Evolutionary conservation across 1,140 invertebrate genomes (phyloP), one percentile per base, ranked within the genome.

Genomic region (Tetragonula clypearis): DNA sequence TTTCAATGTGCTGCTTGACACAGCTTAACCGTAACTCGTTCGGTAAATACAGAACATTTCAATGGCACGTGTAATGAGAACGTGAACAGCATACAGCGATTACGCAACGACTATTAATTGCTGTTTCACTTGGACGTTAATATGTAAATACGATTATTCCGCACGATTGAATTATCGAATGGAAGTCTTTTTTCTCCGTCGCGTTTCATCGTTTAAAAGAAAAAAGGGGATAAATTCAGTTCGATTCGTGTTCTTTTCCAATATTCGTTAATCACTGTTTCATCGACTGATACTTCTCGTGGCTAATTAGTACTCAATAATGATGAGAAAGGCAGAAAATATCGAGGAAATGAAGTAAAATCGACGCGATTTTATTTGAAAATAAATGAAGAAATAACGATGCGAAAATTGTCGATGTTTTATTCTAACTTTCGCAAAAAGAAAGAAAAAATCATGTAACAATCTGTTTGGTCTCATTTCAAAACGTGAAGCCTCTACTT

Each of bases 11-110:
- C 30, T 12, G 15, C 21, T 62, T 49, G n/a, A 19, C 56, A n/a
- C 8, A 23, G 21, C 35, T 58, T 41, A 35, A 23, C 19, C 4
- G 11, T 21, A 41, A 35, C 41, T 55, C 75, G 3, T 2, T 23
- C 21, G n/a, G 14, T 8, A 14, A n/a, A 11, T 14, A 41, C 21
- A 15, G 21, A 15, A 14, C 6, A 23, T 75, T 75, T 30, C 72
- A 17, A 55, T 35, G 41, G 41, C 56, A 60, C 74, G 74, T 77
- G 58, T 77, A 77, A 41, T 60, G 75, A 30, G 68, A 68, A 79
- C 26, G 62, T 30, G n/a, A 68, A 35, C 56, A n/a, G 68, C 53
- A 19, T 9, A 56, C 65, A 17, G 23, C 26, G 12, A 72, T 80
- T 80, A 68, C 26, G 30, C 79, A 80, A 49, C 19, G 15, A 11